phyloP scores from a whole-genome alignment of 2,113 vertebrate species.

The Chitala chitala region DNA sequence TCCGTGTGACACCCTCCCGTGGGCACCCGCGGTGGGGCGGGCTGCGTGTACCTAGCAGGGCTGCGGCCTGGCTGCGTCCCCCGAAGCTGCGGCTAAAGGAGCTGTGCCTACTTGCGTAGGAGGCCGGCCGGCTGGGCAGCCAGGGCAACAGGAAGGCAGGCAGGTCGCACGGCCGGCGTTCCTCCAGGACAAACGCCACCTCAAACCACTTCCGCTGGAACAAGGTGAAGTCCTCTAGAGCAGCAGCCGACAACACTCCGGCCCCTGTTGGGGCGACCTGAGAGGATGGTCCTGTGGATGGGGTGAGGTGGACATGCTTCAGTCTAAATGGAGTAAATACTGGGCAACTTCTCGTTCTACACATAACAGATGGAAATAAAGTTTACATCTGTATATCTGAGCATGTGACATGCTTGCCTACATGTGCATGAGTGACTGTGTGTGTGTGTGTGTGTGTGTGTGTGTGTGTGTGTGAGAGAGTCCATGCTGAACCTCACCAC shows the following conservation, averaged over 20 bases:
- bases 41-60: slow-evolving; percentile 83
- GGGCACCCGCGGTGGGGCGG: background rate
- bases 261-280: slow-evolving; percentile 29
- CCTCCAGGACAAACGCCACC: slow-evolving; percentile 88
- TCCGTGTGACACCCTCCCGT: slow-evolving; percentile 19
- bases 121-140: slow-evolving; percentile 93
- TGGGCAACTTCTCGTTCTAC: too few relatives aligned
- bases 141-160: slow-evolving; percentile 88
- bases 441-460: too few relatives aligned
- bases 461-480: background rate
- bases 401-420: too few relatives aligned
- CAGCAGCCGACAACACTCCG: slow-evolving; percentile 73
- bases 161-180: slow-evolving; percentile 81
- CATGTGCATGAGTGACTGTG: too few relatives aligned
- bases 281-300: slow-evolving; percentile 30
- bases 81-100: slow-evolving; percentile 99
- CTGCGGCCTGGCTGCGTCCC: slow-evolving; percentile 95
- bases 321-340: background rate
- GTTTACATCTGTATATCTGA: too few relatives aligned
- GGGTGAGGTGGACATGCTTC: background rate
- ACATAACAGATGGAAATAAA: too few relatives aligned
- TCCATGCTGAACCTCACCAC: slow-evolving; percentile 49
- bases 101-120: slow-evolving; percentile 97
- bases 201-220: slow-evolving; percentile 99
- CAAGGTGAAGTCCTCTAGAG: slow-evolving; percentile 81